These are phyloP conservation scores for Zootoca vivipara DNA, from an alignment of 2,113 vertebrate species.

Conservation along the genomic window DNA sequence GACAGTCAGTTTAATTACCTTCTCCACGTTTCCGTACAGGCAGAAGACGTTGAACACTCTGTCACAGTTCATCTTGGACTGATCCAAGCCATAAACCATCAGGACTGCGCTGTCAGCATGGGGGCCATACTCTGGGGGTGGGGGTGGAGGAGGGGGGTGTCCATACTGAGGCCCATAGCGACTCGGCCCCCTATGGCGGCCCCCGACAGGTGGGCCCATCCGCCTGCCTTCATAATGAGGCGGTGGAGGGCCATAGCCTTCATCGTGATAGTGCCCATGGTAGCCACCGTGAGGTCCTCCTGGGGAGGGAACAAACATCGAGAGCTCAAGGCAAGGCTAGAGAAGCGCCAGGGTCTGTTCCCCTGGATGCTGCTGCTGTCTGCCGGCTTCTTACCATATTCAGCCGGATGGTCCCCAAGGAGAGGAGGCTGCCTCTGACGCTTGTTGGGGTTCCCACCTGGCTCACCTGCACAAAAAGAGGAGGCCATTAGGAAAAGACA, in stretches of 20 bases:
- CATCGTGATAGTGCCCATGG: constrained; percentile 87
- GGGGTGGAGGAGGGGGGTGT: constrained; percentile 81
- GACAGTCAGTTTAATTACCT: constrained; percentile 73
- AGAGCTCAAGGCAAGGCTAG: rapidly evolving
- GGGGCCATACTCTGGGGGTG: constrained; percentile 85
- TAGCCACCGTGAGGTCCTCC: constrained; percentile 89
- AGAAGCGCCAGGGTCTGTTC: rapidly evolving
- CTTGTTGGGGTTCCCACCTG: constrained; percentile 89
- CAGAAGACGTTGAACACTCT: constrained; percentile 94
- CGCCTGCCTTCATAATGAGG: constrained; percentile 90
- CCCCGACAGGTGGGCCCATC: constrained; percentile 86
- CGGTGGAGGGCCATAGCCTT: constrained; percentile 86
- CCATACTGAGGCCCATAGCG: constrained; percentile 87
- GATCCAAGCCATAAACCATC: constrained; percentile 93
- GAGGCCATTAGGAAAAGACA: constrained; percentile 31
- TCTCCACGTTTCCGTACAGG: constrained; percentile 91
- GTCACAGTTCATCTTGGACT: constrained; percentile 90
- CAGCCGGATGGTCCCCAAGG: constrained; percentile 88
- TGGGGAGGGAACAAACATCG: constrained; percentile 42
- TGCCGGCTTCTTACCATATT: constrained; percentile 78
- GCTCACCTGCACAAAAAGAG: constrained; percentile 76
- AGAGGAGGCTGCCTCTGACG: constrained; percentile 90
- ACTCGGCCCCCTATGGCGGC: constrained; percentile 82
- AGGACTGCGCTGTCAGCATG: constrained; percentile 91
- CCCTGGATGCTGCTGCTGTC: rapidly evolving